Base-by-base conservation (phyloP, 2,797 vertebrate genomes). In the Erpetoichthys calabaricus region DNA sequence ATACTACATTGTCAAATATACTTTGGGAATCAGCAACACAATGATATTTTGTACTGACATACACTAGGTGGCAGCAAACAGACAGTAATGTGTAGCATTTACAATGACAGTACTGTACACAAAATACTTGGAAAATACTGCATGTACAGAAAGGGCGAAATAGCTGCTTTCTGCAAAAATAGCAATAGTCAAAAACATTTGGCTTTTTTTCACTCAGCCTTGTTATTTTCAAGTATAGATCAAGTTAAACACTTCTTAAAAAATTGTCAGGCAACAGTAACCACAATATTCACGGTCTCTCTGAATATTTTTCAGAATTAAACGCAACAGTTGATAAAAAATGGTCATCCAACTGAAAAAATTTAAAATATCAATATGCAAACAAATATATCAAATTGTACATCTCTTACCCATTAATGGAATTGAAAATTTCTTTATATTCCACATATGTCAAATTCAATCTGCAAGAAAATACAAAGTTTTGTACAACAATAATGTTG, bases 371-470 rank as follows among this genome's bases (percentile, higher is more conserved):
- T 25, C 25, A 25, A 25, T 25, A 25, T 25, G 8, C 10, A 50
- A 50, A 49, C 10, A 53, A 41, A 42, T 47, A 50, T 5, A 10
- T 8, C 43, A 50, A 45, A 41, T 42, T 44, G 49, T 8, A 42
- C 25, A n/a, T 60, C 5, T 64, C 81, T 66, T 67, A 89, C 87
- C 87, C 87, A 53, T 88, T 88, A 61, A 88, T 84, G 47, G 78
- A 76, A 45, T 49, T 68, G 68, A 89, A 89, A 56, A 86, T 80
- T 7, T 71, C 72, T 65, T 83, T 68, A 71, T 89, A 87, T 57
- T 87, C 80, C n/a, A 66, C 57, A 8, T 59, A 55, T 4, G 70
- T 69, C 41, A 71, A 68, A 64, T 78, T 85, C 61, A 89, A 50
- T 62, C 87, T 89, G 68, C 42, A 53, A 4, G 45, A 50, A 59